Evolutionary conservation across 2,888 invertebrate species (phyloP), one percentile per base, ranked within the genome.

Genomic region (Formica aserva): DNA sequence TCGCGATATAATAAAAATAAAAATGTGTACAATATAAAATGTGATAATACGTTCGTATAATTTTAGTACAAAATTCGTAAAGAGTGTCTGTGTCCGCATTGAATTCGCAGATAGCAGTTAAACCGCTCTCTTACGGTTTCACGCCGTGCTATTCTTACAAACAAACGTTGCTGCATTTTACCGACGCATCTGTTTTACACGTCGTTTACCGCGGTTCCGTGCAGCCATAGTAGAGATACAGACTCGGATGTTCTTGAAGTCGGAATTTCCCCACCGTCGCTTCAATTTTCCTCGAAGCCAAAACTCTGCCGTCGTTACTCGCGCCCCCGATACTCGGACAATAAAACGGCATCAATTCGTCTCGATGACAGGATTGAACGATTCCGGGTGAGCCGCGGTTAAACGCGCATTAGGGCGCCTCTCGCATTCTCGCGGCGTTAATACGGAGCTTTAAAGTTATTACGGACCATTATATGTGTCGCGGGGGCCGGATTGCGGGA

Each of bases 371-470:
- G 65, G 48, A 48, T 62, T 75, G 55, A 52, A 69, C 32, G 74
- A 72, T 35, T 45, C 29, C 29, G 63, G 26, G 15, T 32, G 60
- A 38, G 15, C 45, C 35, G 52, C 22, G 82, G 52, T 78, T 78
- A 85, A 85, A 72, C 66, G 66, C 60, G 67, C 69, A 66, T 55
- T 69, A 82, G 67, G 63, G 35, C 77, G 41, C 22, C 41, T 75
- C 62, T 75, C 57, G 71, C 71, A 55, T 82, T 76, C 67, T 22
- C 76, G 87, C 82, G 87, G 88, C 76, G 85, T 77, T 92, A 92
- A 91, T 90, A 78, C 87, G 84, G 88, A 75, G 67, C 90, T 91
- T 90, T 90, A 89, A 92, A 91, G 91, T 89, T 91, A 91, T 91
- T 92, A 91, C 87, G 84, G 65, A 76, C 89, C 87, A 91, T 92